phyloP scores from a whole-genome alignment of 1,140 invertebrate species.

The Lepidurus arcticus region DNA sequence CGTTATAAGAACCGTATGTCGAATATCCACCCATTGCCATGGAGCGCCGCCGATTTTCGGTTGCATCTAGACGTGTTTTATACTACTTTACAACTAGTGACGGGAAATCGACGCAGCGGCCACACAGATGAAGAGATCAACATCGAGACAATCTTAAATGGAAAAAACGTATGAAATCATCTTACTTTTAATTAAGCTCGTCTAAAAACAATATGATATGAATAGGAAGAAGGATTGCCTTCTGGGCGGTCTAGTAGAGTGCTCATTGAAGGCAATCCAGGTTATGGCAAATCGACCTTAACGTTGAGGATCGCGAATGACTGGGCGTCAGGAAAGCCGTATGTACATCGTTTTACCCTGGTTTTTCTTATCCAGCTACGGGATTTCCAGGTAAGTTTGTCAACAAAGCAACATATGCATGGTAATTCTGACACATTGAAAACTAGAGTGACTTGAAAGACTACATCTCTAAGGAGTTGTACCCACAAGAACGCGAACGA shows the following conservation, averaged over 20 bases:
- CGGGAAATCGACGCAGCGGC: conserved; percentile 9
- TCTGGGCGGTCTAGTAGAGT: conserved; percentile 4
- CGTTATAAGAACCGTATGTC: conserved; percentile 22
- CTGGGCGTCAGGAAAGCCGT: conserved; percentile 38
- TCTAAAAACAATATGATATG: background rate
- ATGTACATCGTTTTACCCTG: conserved; percentile 37
- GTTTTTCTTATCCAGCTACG: conserved; percentile 40
- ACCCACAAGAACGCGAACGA: conserved; percentile 36
- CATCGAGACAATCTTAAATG: conserved; percentile 36
- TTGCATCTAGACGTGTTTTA: conserved; percentile 31
- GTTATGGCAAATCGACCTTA: conserved; percentile 39
- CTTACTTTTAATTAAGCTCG: background rate
- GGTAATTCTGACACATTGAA: background rate
- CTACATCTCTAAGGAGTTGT: conserved; percentile 39
- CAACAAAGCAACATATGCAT: background rate
- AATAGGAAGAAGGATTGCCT: background rate
- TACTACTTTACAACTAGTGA: conserved; percentile 31
- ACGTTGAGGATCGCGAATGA: conserved; percentile 39
- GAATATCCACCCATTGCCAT: conserved; percentile 29
- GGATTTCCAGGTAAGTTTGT: conserved; percentile 37
- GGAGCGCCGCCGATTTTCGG: conserved; percentile 32
- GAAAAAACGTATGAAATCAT: conserved; percentile 27
- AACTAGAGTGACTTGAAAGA: conserved; percentile 37
- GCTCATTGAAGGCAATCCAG: conserved; percentile 38
- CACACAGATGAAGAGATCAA: background rate